Evolutionary conservation across 2,888 invertebrate species (phyloP), one percentile per base, ranked within the genome.

Genomic region (Halictus quadricinctus): DNA sequence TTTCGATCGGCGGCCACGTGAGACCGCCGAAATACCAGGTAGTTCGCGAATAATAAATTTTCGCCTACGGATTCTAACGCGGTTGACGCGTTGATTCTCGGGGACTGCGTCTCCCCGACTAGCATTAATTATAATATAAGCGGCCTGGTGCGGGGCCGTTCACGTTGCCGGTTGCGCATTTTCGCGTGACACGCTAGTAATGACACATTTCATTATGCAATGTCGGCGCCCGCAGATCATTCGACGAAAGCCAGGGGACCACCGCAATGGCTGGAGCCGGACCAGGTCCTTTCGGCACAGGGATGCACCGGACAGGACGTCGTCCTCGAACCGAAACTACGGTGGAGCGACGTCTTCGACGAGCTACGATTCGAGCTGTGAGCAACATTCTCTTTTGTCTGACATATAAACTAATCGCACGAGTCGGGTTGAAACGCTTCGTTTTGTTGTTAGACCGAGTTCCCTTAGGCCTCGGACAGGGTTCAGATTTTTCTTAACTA

Each of bases 351-450:
- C 78, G 88, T 90, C 79, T 88, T 89, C 66, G 91, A 92, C 60
- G 90, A 93, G 78, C 88, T 93, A 75, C 89, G 88, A 87, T 94
- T 94, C 83, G 90, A 92, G 86, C 78, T 94, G 94, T 94, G 81
- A 94, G 94, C 92, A 73, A 60, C 1, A 5, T 13, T 25, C 13
- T 13, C 60, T 15, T 12, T 25, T 5, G 2, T 21, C 6, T 21
- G 18, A 54, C 54, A 8, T 5, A 0, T 43, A 43, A 43, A 43
- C 43, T 43, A 8, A 43, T 43, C 43, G 43, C 43, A 43, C 8
- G 8, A 43, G 8, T 43, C 43, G 43, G 8, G 43, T 43, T 43
- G 43, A 43, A 43, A 43, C 4, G 43, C 43, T 43, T 43, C 43
- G 43, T 43, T 8, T 43, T 43, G 43, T 8, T 8, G 43, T 43